Percentiles rank a stretch among this genome's conserved stretches.
phyloP scores from a whole-genome alignment of 2,888 invertebrate genomes.

The Ctenicera cuprea region DNA sequence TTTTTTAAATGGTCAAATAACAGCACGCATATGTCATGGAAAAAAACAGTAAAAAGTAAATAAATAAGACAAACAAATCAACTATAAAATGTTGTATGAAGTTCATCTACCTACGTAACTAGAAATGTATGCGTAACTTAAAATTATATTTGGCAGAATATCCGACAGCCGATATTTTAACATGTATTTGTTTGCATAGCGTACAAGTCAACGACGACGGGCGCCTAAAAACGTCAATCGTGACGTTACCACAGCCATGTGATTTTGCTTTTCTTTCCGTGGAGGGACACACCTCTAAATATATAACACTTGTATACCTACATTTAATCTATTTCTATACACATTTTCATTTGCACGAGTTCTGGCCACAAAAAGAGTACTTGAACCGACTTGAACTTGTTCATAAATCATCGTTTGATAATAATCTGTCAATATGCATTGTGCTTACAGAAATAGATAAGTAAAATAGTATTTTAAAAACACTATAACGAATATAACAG shows the following conservation, averaged over 20 bases:
- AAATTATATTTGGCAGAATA: conserved; percentile 13
- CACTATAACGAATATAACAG: too few relatives aligned
- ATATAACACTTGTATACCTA: conserved; percentile 13
- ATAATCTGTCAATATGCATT: too few relatives aligned
- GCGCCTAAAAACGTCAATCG: conserved; percentile 16
- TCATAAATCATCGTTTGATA: too few relatives aligned
- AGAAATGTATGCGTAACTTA: too few relatives aligned
- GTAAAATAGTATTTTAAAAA: too few relatives aligned
- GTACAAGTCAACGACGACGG: conserved; percentile 2
- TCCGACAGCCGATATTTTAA: conserved; percentile 3
- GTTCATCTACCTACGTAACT: not conserved
- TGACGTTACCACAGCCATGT: conserved; percentile 18
- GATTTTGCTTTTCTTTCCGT: conserved; percentile 14
- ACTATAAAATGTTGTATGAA: not conserved
- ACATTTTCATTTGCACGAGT: too few relatives aligned
- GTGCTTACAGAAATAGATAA: too few relatives aligned
- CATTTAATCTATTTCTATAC: conserved; percentile 8
- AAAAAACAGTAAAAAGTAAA: too few relatives aligned
- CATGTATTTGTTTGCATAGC: conserved; percentile 10
- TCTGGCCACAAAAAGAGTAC: too few relatives aligned
- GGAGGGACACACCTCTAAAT: conserved; percentile 23
- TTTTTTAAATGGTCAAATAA: too few relatives aligned
- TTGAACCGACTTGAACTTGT: too few relatives aligned
- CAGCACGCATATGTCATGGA: too few relatives aligned
- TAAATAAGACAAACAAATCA: not conserved